Base-by-base conservation (phyloP, 2,797 vertebrate species). In the Pteronotus mesoamericanus region DNA sequence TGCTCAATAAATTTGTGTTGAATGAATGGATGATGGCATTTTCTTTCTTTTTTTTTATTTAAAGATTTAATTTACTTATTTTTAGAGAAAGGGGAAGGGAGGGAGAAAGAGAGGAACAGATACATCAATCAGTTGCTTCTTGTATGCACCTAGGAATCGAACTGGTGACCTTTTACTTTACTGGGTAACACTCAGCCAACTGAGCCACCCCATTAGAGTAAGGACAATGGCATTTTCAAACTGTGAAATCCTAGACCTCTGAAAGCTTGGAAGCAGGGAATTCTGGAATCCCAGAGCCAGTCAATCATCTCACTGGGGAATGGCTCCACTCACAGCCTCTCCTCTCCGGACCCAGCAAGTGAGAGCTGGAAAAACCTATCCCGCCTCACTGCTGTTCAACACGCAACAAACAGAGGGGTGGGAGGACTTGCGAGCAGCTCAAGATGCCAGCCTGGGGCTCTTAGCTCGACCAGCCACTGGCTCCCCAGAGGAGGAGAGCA, bases 241-340 rank as follows among this genome's bases (percentile, higher is more conserved):
- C 15, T 6, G 15, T 18, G 42, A 37, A 86, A n/a, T 37, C 24
- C 48, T 61, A 10, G 12, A 51, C 24, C 37, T 83, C 64, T 3
- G 32, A 48, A 32, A 61, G 48, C 44, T 44, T 2, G 12, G 64
- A 14, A 32, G 77, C 86, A 37, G 79, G 59, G 32, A 48, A 16
- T 89, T 86, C 57, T 87, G 29, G 88, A 71, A 77, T 48, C 42
- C 9, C 3, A 6, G 66, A 88, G 57, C 32, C 69, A 15, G 39
- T 0, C 2, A 61, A 61, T n/a, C 24, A 46, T 11, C 59, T 29
- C 21, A 4, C 37, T 11, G 9, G 0, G 0, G 21, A 82, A 53
- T 0, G 34, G 42, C 15, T 87, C 22, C 5, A 11, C 34, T 26
- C 0, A 9, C 22, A 44, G 37, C 79, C 44, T 64, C 83, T 22